phyloP scores from a whole-genome alignment of 2,888 invertebrate species.

The Diaprepes abbreviatus region DNA sequence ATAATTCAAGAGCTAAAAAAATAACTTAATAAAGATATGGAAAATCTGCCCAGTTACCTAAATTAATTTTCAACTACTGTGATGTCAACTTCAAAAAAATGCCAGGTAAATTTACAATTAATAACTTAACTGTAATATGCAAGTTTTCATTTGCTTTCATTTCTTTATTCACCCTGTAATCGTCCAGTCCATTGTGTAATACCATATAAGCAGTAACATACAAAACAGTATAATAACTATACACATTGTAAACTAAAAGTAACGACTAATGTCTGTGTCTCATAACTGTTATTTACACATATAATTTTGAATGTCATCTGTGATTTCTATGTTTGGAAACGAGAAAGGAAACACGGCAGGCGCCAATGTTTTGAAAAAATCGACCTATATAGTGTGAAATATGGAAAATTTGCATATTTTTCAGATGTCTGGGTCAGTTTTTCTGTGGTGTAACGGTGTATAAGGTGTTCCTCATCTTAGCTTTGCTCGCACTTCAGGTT shows the following conservation, averaged over 20 bases:
- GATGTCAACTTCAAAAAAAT: no score
- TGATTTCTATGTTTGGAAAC: constrained; percentile 57
- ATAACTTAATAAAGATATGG: no score
- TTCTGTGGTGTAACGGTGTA: no score
- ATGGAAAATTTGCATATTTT: constrained; percentile 15
- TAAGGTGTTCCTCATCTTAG: no score
- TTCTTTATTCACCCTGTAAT: constrained; percentile 15
- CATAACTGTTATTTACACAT: constrained; percentile 52
- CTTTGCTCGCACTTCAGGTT: no score
- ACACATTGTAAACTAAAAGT: constrained; percentile 22
- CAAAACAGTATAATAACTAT: constrained; percentile 28
- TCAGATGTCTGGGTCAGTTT: constrained; percentile 23
- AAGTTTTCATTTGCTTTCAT: neutral
- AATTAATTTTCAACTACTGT: no score
- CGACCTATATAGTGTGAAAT: constrained; percentile 21
- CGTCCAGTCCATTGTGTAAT: constrained; percentile 21
- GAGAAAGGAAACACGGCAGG: constrained; percentile 52
- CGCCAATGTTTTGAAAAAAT: constrained; percentile 49
- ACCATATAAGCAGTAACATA: constrained; percentile 23
- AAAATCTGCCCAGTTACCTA: no score
- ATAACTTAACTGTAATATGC: no score
- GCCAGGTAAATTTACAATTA: no score
- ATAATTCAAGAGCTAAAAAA: no score
- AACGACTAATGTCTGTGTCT: constrained; percentile 41
- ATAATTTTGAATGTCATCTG: constrained; percentile 52